Evolutionary conservation across 2,888 invertebrate genomes (phyloP).

Genomic region (Scaeva pyrastri): DNA sequence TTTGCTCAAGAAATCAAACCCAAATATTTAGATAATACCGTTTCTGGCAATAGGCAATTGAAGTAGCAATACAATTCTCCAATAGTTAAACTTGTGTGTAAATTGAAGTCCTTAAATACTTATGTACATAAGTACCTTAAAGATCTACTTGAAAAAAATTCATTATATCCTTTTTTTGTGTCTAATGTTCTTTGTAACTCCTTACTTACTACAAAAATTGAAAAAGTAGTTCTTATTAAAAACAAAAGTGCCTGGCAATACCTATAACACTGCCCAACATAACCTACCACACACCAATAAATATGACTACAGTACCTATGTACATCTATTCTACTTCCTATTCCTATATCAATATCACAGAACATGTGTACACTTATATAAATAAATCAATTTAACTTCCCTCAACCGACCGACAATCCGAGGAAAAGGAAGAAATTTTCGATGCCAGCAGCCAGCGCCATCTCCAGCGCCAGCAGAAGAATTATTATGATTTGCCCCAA

Average conservation of each 20-base stretch:
- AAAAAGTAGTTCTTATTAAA: not conserved
- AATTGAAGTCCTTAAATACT: no score
- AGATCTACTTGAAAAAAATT: no score
- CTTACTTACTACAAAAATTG: not conserved
- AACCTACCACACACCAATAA: conserved; percentile 62
- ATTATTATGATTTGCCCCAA: conserved; percentile 37
- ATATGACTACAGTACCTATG: no score
- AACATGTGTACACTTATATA: not conserved
- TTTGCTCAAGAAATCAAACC: no score
- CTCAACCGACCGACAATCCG: not conserved
- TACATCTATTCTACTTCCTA: not conserved
- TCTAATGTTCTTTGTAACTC: no score
- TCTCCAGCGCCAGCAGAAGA: conserved; percentile 28
- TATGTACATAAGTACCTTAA: no score
- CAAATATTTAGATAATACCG: no score
- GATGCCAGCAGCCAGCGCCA: no score
- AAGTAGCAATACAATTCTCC: no score
- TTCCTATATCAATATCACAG: conserved; percentile 14
- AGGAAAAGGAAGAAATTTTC: conserved; percentile 35
- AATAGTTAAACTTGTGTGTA: no score
- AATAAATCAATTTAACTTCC: conserved; percentile 19
- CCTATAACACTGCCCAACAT: conserved; percentile 35
- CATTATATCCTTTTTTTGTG: no score
- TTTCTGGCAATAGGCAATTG: no score
- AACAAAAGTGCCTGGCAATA: conserved; percentile 38